A percentile compares a stretch with the other conserved stretches of the same genome.
Conservation (phyloP, 2,888 invertebrate species). For the Hybos culiciformis region DNA sequence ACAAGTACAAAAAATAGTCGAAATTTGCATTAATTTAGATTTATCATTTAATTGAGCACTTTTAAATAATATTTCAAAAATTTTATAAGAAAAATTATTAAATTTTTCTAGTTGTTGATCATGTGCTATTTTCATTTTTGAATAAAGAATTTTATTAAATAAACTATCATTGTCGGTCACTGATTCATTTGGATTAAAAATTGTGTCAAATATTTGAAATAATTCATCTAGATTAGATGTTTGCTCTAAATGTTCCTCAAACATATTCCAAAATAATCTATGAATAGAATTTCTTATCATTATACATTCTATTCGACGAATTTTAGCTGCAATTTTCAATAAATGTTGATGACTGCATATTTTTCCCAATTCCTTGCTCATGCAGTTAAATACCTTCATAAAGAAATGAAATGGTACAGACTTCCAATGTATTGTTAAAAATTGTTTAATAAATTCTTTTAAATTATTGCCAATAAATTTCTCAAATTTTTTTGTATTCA, state of each 20-base stretch:
- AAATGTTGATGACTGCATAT: neutral
- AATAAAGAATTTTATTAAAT: neutral
- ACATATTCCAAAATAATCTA: constrained; percentile 3
- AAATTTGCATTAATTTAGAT: neutral
- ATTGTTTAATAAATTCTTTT: constrained; percentile 12
- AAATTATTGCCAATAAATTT: constrained; percentile 15
- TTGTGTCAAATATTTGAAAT: neutral
- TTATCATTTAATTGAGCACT: neutral
- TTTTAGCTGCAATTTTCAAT: constrained; percentile 2
- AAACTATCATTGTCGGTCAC: neutral
- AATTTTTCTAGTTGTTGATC: neutral
- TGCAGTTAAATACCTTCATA: constrained; percentile 13
- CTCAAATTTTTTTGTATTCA: constrained; percentile 12
- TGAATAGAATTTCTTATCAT: constrained; percentile 2
- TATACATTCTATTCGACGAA: constrained; percentile 7
- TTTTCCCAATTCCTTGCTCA: neutral
- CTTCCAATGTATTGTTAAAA: constrained; percentile 23
- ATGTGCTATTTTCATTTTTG: neutral
- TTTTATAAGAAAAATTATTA: neutral
- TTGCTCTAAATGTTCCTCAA: neutral
- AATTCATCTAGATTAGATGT: neutral
- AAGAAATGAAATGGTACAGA: constrained; percentile 25
- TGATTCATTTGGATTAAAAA: constrained; percentile 1
- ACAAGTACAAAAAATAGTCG: too few species aligned
- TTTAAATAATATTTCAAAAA: neutral